Base-by-base conservation (phyloP, 2,797 vertebrate species). In the Pangasius djambal region DNA sequence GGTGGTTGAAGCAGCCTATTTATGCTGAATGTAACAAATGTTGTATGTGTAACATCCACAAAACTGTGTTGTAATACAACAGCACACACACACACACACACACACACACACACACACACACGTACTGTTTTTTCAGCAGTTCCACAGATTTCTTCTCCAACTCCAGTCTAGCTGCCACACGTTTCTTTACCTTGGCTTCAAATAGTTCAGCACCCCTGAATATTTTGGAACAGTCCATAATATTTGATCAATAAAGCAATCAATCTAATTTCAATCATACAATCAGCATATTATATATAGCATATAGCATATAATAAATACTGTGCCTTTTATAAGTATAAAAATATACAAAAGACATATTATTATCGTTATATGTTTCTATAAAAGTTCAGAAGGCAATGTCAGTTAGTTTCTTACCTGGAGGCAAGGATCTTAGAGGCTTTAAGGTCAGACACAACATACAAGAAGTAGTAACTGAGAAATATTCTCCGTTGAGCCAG, bases 381-480 rank as follows among this genome's bases (percentile, higher is more conserved):
- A 13, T 65, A 79, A n/a, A 87, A 72, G 0, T 63, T 81, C 34
- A 88, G 40, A 20, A 82, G 40, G 16, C 25, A 16, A 7, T 65
- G 13, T 83, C 18, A 57, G n/a, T 44, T 40, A 44, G 7, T 16
- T 69, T 70, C 61, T 89, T 44, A 96, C 95, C 97, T 96, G 89
- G 95, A 96, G 44, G 96, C 96, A 69, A 96, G 91, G 88, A 95
- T 95, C 88, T 96, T 96, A 1, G 95, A 94, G 8, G 96, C 95
- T 92, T 95, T 96, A 87, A 95, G 94, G 87, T 97, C 95, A 18
- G 96, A 96, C 65, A 96, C 96, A 75, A 96, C 92, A 0, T 96
- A 96, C n/a, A 97, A 95, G 92, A 96, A 97, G 88, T 96, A 96
- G 91, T 96, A 97, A 91, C 97, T 97, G 88, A 95, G 96, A 90